These are phyloP conservation scores for Rhynchomys soricoides DNA, from an alignment of 2,113 vertebrate genomes.

Conservation along the genomic window DNA sequence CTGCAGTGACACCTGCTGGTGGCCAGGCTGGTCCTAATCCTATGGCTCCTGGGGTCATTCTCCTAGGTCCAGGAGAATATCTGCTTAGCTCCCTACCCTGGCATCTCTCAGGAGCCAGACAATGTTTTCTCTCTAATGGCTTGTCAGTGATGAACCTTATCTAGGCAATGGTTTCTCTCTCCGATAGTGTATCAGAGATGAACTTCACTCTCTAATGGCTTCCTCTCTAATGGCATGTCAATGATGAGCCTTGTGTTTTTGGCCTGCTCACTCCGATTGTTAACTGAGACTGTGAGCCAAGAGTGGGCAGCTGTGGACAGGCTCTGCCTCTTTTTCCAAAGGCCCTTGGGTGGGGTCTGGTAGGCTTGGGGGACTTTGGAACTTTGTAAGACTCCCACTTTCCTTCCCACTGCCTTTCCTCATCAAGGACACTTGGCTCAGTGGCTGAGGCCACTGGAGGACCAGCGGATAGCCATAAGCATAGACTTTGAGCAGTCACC, in stretches of 20 bases:
- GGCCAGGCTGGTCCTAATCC: neutral
- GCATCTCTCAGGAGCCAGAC: conserved; percentile 52
- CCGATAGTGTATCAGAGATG: neutral
- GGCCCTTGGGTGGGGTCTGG: neutral
- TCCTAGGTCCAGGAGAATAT: neutral
- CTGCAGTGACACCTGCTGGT: conserved; percentile 43
- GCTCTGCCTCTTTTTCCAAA: neutral
- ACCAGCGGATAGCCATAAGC: no score
- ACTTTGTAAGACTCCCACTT: fast-evolving
- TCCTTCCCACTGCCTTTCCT: no score
- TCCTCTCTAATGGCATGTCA: neutral
- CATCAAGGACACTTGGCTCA: neutral
- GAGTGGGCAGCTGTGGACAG: fast-evolving
- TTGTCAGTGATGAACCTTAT: fast-evolving
- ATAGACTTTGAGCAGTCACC: neutral
- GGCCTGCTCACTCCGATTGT: fast-evolving
- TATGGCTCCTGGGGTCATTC: neutral
- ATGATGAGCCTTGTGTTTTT: fast-evolving
- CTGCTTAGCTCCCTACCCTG: fast-evolving
- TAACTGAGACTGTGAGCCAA: neutral
- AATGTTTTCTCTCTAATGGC: neutral
- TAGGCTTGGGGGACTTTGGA: neutral
- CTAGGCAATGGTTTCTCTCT: neutral
- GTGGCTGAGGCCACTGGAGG: neutral
- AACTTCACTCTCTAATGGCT: conserved; percentile 11